Base-by-base conservation (phyloP, 2,797 vertebrate species). In the Myotis daubentonii region DNA sequence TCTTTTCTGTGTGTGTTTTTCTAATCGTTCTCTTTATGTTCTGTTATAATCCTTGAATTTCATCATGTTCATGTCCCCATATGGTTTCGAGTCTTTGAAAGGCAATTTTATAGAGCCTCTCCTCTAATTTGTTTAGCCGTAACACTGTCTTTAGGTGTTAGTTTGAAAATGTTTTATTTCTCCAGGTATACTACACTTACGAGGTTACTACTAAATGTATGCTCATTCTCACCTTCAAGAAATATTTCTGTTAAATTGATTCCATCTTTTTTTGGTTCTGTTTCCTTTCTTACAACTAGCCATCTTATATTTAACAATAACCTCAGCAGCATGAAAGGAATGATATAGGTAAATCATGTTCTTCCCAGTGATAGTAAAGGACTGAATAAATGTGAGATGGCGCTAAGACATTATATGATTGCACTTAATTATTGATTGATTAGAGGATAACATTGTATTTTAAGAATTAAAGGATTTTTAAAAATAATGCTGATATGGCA, bases 31-130 rank as follows among this genome's bases (percentile, higher is more conserved):
- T 75, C 70, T 88, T 83, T 55, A 51, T 36, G 11, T 85, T 95
- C 22, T 55, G 55, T 65, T 81, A 93, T 93, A 95, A 51, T 93
- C 33, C 11, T 47, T 1, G 76, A 74, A 88, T 38, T 78, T 51
- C 49, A 49, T n/a, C 87, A 53, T 25, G 8, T 71, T 86, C 28
- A 20, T 51, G 25, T 41, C 6, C 33, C 9, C 49, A 15, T 60
- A 47, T 72, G 83, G n/a, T 87, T 47, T 75, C 89, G n/a, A 74
- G 15, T 70, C 86, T 97, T 94, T 53, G 81, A 80, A 93, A 72
- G 74, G 16, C 44, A 20, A 5, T 20, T 68, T 83, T 60, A 30
- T 68, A 2, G 60, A 72, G 7, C 78, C 41, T 94, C 13, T 89
- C 65, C 33, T 81, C 12, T 76, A 33, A 57, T 76, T 91, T 84